Base-by-base conservation (phyloP, 2,113 vertebrate genomes). In the Atrichornis clamosus region DNA sequence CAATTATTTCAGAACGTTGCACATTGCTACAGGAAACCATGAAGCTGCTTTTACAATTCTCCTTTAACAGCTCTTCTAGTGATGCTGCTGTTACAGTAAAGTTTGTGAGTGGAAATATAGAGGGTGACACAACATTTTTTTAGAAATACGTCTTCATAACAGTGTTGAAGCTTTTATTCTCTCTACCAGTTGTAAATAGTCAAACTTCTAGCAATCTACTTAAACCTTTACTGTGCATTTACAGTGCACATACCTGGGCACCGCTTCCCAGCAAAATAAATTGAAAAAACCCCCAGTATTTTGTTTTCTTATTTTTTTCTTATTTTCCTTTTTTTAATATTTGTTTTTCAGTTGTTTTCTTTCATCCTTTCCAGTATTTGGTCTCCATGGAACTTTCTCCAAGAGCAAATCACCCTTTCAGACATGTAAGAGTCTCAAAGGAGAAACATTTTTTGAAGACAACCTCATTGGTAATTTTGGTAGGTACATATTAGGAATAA, bases 131-230 rank as follows among this genome's bases (percentile, higher is more conserved):
- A 44, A 19, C 5, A 15, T 39, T 58, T 77, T 76, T 53, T 65
- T 19, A 75, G 56, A 73, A 81, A 70, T 69, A 41, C 2, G 4
- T 86, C 44, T 70, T 92, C 49, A 53, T 26, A 93, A 59, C 11
- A 50, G 33, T 9, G 30, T 84, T 64, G 47, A 95, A 93, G 35
- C 26, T 89, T 92, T 84, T 93, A 84, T 84, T 87, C 15, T 76
- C 16, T 47, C 49, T 67, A 27, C 11, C 33, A 41, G 35, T 11
- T 81, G 47, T 89, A 94, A 95, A 89, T 19, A 77, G 35, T 39
- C 50, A 92, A 63, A 73, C 50, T 88, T 83, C 39, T 42, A 85
- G 41, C 33, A 79, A 84, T 58, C 63, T 55, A 14, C 44, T 77
- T 56, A 70, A 84, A 46, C 14, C 5, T 89, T 78, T 73, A 55